A percentile compares a stretch with the other conserved stretches of the same genome.
Evolutionary conservation across 2,888 invertebrate genomes (phyloP).

Genomic region (Ectropis crepuscularia): DNA sequence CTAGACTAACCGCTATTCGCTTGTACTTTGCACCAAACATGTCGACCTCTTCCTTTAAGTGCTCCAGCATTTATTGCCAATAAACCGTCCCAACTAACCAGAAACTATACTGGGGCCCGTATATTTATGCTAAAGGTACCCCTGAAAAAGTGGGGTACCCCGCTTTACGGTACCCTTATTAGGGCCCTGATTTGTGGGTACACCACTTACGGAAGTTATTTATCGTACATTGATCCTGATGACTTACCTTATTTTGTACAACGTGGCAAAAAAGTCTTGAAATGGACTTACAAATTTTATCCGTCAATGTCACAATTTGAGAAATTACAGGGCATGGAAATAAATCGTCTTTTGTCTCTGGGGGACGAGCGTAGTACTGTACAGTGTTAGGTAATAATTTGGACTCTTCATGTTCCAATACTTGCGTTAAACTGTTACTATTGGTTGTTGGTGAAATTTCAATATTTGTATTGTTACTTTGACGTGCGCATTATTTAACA

Average conservation of each 20-base stretch:
- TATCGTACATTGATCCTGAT: conserved; percentile 22
- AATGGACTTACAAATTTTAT: neutral
- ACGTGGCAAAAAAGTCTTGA: neutral
- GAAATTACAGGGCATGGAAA: too few species aligned
- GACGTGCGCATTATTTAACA: too few species aligned
- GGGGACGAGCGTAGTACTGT: too few species aligned
- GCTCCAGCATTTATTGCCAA: conserved; percentile 73
- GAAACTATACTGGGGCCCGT: conserved; percentile 45
- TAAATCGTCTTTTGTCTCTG: too few species aligned
- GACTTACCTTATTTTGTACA: neutral
- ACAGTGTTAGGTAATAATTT: too few species aligned
- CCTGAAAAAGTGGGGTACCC: conserved; percentile 34
- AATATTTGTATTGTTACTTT: too few species aligned
- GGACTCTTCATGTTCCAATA: too few species aligned
- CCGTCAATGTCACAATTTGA: neutral
- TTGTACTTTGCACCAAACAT: conserved; percentile 44
- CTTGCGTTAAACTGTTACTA: too few species aligned
- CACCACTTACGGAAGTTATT: conserved; percentile 23
- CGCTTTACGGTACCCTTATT: conserved; percentile 34
- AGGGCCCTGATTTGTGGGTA: conserved; percentile 31
- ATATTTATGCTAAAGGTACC: conserved; percentile 44
- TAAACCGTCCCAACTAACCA: conserved; percentile 63
- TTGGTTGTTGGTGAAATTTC: too few species aligned
- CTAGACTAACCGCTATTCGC: conserved; percentile 4
- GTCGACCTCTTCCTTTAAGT: conserved; percentile 65